Evolutionary conservation across 2,113 vertebrate species (phyloP), one percentile per base, ranked within the genome.

Genomic region (Grantiella picta): DNA sequence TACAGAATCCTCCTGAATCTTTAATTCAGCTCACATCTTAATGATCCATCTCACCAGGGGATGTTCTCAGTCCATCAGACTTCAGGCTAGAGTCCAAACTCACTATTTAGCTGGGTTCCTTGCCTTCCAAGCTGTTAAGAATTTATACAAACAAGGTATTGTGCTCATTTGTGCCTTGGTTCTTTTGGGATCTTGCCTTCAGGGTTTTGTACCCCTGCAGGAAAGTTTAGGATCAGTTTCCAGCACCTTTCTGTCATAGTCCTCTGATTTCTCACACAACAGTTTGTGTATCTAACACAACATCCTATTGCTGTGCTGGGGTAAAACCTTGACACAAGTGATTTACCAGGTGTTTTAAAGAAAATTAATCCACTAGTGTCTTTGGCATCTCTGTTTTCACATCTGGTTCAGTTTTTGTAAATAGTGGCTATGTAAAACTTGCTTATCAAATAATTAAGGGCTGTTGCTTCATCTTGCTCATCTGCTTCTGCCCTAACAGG

Each of bases 291-390:
- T 17, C 14, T 42, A 31, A 38, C 23, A 63, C 8, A 31, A 10
- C 54, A 63, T 59, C 33, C 25, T 59, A 9, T 35, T 0, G 0
- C 23, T 72, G 42, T 54, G 20, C 54, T 29, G 29, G 38, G 33
- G 15, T 81, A 78, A 73, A 59, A 73, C 10, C 54, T 83, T 49
- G 33, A 35, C 12, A n/a, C 0, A 0, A 84, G 10, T 35, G 12
- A 33, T 89, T 84, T 78, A 44, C 49, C 23, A 59, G 19, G 2
- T 50, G 28, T 70, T 81, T 86, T 71, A 31, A 38, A 54, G 33
- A 73, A 89, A 56, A 35, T 60, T 54, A 6, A 9, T 52, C 36
- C n/a, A 47, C 15, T 59, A 64, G 38, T 63, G 54, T 89, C 40
- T 57, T 40, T 78, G 68, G 5, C 33, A 75, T 14, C 25, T 89